Conservation (phyloP, 2,797 vertebrate genomes). For the Buceros bicornis region DNA sequence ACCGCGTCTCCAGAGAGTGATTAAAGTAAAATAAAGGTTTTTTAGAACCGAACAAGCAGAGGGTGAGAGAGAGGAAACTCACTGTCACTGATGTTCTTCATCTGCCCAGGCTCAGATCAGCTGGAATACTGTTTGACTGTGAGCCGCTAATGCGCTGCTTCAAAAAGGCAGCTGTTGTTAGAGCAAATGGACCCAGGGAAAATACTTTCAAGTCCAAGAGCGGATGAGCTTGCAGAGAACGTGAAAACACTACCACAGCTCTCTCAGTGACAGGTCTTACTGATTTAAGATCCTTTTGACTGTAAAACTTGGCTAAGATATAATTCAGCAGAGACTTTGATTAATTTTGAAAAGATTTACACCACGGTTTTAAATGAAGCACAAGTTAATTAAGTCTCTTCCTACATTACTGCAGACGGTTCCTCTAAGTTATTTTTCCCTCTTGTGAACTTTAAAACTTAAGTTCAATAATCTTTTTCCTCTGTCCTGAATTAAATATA, state of each 20-base stretch:
- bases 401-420: conserved; percentile 29
- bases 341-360: conserved; percentile 75
- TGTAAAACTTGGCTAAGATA: conserved; percentile 29
- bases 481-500: not conserved
- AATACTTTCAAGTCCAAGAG: conserved; percentile 30
- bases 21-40: conserved; percentile 60
- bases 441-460: conserved; percentile 4
- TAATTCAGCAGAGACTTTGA: conserved; percentile 64
- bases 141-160: conserved; percentile 53
- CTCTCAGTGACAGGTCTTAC: conserved; percentile 26
- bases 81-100: conserved; percentile 24
- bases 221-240: conserved; percentile 9
- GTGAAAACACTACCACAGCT: conserved; percentile 21
- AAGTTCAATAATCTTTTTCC: not conserved
- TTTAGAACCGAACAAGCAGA: conserved; percentile 25
- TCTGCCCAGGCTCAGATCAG: conserved; percentile 42
- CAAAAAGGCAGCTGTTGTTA: conserved; percentile 64
- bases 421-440: conserved; percentile 15
- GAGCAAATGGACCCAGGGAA: not conserved
- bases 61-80: conserved; percentile 23
- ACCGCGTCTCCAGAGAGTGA: conserved; percentile 47
- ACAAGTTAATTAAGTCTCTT: conserved; percentile 74
- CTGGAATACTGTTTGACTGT: conserved; percentile 62
- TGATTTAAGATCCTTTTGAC: conserved; percentile 72
- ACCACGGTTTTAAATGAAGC: conserved; percentile 57